These are phyloP conservation scores for Jaculus jaculus DNA, from an alignment of 2,113 vertebrate genomes.

Conservation along the genomic window DNA sequence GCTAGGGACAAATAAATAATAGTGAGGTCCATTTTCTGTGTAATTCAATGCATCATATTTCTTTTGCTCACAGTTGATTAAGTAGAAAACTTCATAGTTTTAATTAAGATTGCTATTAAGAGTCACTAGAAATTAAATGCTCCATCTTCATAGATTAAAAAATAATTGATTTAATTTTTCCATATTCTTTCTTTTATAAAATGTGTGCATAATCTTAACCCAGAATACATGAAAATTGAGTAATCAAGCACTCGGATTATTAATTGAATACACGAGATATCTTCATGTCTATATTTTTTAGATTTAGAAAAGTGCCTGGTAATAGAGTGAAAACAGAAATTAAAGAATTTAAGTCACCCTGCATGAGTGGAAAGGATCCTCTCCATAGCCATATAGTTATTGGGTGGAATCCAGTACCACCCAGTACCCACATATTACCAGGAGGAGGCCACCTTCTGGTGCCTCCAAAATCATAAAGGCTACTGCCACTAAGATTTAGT, in stretches of 20 bases:
- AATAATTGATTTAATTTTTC: slow-evolving; percentile 12
- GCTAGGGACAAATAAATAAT: slow-evolving; percentile 18
- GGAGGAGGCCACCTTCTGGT: no score
- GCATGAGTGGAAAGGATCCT: no score
- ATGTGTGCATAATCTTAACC: not conserved
- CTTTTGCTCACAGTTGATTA: not conserved
- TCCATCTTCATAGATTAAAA: not conserved
- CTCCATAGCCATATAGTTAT: no score
- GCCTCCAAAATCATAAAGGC: no score
- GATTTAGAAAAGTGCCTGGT: no score
- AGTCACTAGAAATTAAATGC: not conserved
- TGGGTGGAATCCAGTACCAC: no score
- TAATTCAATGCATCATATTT: slow-evolving; percentile 10
- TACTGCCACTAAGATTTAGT: no score
- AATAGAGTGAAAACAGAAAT: no score
- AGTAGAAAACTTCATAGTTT: not conserved
- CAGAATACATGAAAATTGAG: not conserved
- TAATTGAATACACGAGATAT: not conserved
- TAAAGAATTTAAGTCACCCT: no score
- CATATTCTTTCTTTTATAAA: not conserved
- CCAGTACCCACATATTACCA: no score
- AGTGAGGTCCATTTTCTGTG: not conserved
- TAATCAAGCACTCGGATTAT: not conserved
- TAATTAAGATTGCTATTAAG: not conserved
- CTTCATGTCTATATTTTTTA: not conserved